Percentiles rank a stretch among this genome's conserved stretches.
These are phyloP conservation scores for Andricus grossulariae DNA, from an alignment of 1,140 invertebrate species.

Conservation along the genomic window DNA sequence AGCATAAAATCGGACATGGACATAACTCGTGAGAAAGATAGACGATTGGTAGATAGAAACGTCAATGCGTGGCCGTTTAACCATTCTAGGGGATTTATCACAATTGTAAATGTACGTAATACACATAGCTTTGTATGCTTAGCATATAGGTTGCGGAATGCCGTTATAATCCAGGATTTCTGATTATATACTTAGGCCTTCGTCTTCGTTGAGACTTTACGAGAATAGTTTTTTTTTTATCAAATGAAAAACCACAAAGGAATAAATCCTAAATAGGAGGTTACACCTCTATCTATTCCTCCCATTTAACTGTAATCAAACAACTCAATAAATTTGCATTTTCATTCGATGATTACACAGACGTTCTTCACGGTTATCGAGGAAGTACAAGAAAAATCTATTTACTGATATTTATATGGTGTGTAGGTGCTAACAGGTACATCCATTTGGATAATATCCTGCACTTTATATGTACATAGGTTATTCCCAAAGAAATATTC, in stretches of 20 bases:
- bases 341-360: constrained; percentile 10
- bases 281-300: constrained; percentile 20
- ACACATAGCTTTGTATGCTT: constrained; percentile 15
- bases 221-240: constrained; percentile 13
- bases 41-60: constrained; percentile 29
- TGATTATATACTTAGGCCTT: background rate
- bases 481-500: too few species aligned
- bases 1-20: constrained; percentile 8
- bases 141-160: constrained; percentile 23
- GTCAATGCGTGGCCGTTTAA: constrained; percentile 22
- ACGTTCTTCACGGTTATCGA: constrained; percentile 5
- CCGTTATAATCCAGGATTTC: constrained; percentile 11
- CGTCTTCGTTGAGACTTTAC: background rate
- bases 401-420: too few species aligned
- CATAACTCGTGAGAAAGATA: constrained; percentile 20
- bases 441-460: too few species aligned
- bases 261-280: constrained; percentile 26
- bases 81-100: constrained; percentile 23
- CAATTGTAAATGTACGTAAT: constrained; percentile 25
- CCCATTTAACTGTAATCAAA: constrained; percentile 23
- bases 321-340: constrained; percentile 21
- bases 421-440: too few species aligned
- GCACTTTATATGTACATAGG: too few species aligned
- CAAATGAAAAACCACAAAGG: background rate
- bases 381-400: background rate